These are phyloP conservation scores for Sternarchorhynchus goeldii DNA, from an alignment of 2,797 vertebrate species.

Conservation along the genomic window DNA sequence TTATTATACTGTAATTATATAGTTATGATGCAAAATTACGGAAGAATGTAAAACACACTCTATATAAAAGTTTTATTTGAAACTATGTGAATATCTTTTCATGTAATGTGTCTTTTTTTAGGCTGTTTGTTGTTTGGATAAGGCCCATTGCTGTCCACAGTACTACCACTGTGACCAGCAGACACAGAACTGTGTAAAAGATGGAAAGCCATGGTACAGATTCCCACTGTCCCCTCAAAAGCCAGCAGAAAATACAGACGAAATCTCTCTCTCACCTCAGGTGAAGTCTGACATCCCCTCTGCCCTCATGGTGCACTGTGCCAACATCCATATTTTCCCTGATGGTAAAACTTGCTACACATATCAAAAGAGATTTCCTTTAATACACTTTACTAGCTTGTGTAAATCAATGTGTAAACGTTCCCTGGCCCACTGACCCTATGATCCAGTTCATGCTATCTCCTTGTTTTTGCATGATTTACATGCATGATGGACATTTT, in stretches of 20 bases:
- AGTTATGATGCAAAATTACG: too few relatives aligned
- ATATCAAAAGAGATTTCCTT: background rate
- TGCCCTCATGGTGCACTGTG: constrained; percentile 59
- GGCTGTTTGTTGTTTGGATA: constrained; percentile 74
- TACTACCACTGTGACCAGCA: constrained; percentile 60
- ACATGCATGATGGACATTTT: too few relatives aligned
- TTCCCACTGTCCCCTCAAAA: constrained; percentile 56
- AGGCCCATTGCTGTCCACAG: constrained; percentile 71
- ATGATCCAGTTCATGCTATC: too few relatives aligned
- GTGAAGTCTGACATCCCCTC: constrained; percentile 24
- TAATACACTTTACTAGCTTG: too few relatives aligned
- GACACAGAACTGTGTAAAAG: constrained; percentile 59
- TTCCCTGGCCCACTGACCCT: too few relatives aligned
- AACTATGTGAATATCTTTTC: background rate
- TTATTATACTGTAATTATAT: too few relatives aligned
- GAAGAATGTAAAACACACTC: background rate
- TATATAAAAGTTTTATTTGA: background rate
- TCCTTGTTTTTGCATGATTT: too few relatives aligned
- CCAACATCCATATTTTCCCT: constrained; percentile 50
- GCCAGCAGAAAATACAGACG: constrained; percentile 19
- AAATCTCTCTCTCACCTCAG: constrained; percentile 1
- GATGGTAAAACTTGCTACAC: constrained; percentile 15
- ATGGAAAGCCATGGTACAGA: constrained; percentile 51
- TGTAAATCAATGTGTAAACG: too few relatives aligned
- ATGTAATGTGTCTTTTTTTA: constrained; percentile 44